Evolutionary conservation across 2,113 vertebrate species (phyloP).

Genomic region (Leucoraja erinaceus): DNA sequence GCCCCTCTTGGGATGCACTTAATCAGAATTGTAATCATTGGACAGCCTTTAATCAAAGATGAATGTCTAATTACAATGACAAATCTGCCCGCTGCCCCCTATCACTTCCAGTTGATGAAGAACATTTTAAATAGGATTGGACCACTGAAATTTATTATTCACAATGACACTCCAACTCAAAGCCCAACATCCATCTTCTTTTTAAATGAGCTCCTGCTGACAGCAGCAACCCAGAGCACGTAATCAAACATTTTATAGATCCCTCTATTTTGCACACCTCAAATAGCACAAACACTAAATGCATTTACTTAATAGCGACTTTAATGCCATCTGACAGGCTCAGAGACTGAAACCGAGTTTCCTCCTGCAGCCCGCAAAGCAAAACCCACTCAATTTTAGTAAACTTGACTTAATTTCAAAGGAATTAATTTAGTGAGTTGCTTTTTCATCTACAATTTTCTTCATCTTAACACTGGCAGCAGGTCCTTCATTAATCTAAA

Average conservation of each 20-base stretch:
- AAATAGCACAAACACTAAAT: conserved; percentile 30
- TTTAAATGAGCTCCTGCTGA: conserved; percentile 7
- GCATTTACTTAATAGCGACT: background rate
- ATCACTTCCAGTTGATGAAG: conserved; percentile 29
- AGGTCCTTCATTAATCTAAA: no score
- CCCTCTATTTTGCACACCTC: conserved; percentile 15
- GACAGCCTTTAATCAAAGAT: background rate
- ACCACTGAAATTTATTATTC: conserved; percentile 22
- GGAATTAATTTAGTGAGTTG: background rate
- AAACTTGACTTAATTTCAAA: background rate
- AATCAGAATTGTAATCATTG: background rate
- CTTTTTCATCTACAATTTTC: background rate
- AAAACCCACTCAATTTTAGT: background rate
- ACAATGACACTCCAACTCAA: background rate
- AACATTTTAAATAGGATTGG: conserved; percentile 14
- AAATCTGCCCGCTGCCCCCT: background rate
- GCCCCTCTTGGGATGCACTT: background rate
- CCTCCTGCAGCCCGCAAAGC: background rate
- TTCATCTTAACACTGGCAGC: no score
- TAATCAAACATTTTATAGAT: conserved; percentile 19
- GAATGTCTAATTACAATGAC: conserved; percentile 3
- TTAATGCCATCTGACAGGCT: conserved; percentile 3
- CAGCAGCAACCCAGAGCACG: background rate
- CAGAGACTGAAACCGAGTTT: conserved; percentile 15
- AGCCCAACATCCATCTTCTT: background rate